These are phyloP conservation scores for Caenorhabditis doughertyi DNA, from an alignment of 2,888 invertebrate genomes.

Conservation along the genomic window DNA sequence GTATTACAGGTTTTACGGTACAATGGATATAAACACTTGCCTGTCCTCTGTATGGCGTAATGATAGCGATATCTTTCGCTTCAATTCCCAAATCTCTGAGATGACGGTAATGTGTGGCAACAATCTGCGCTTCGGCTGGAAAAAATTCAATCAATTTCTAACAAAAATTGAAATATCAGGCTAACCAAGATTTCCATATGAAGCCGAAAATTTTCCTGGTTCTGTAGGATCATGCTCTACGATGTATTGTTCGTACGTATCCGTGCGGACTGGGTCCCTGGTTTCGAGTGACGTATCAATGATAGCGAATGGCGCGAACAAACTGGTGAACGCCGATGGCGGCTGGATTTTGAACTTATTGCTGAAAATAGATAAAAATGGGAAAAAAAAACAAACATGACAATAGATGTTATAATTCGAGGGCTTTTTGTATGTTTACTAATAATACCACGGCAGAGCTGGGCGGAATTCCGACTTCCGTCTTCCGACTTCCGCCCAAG, in stretches of 20 bases:
- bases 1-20: too few relatives aligned
- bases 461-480: too few relatives aligned
- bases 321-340: neutral
- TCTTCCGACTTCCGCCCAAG: too few relatives aligned
- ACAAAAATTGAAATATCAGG: too few relatives aligned
- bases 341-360: neutral
- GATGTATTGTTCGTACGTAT: neutral
- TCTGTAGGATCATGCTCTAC: neutral
- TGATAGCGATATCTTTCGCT: constrained; percentile 12
- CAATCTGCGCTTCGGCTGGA: constrained; percentile 25
- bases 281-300: constrained; percentile 9
- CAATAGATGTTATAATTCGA: too few relatives aligned
- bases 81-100: neutral
- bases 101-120: neutral
- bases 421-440: too few relatives aligned
- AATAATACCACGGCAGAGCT: too few relatives aligned
- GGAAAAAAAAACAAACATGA: too few relatives aligned
- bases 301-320: neutral
- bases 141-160: neutral
- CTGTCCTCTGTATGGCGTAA: constrained; percentile 51
- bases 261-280: too few relatives aligned
- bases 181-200: neutral
- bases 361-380: neutral
- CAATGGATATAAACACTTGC: neutral
- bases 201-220: neutral